A percentile compares a stretch with the other conserved stretches of the same genome.
These are phyloP conservation scores for Acanthochromis polyacanthus DNA, from an alignment of 2,113 vertebrate genomes.

Conservation along the genomic window DNA sequence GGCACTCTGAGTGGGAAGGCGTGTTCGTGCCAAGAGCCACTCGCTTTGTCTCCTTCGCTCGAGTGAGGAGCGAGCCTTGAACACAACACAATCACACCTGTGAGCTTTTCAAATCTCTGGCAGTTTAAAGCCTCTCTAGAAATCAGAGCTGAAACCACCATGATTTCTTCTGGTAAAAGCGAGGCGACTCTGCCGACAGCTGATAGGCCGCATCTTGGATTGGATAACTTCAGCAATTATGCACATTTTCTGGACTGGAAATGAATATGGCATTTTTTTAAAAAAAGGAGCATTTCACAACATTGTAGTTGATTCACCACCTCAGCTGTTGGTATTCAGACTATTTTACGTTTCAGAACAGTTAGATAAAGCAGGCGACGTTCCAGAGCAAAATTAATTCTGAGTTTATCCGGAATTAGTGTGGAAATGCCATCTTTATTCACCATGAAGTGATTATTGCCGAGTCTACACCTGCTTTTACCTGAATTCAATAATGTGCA, in stretches of 20 bases:
- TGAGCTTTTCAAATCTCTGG: slow-evolving; percentile 61
- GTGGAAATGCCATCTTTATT: too few relatives aligned
- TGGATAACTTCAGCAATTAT: slow-evolving; percentile 27
- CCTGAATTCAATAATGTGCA: too few relatives aligned
- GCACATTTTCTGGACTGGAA: slow-evolving; percentile 18
- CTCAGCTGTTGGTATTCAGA: too few relatives aligned
- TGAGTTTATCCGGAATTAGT: too few relatives aligned
- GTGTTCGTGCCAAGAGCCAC: slow-evolving; percentile 55
- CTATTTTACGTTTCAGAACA: too few relatives aligned
- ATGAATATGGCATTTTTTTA: background rate
- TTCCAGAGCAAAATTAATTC: too few relatives aligned
- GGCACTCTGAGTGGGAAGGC: slow-evolving; percentile 48
- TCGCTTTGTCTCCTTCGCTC: slow-evolving; percentile 58
- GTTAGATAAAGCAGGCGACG: too few relatives aligned
- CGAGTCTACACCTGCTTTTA: too few relatives aligned
- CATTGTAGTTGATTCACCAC: background rate
- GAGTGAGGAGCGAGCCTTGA: slow-evolving; percentile 52
- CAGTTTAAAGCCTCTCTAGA: slow-evolving; percentile 41
- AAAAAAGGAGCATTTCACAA: background rate
- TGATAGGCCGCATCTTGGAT: slow-evolving; percentile 53
- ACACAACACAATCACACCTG: slow-evolving; percentile 63
- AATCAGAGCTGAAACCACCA: slow-evolving; percentile 44
- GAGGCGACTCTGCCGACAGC: slow-evolving; percentile 39
- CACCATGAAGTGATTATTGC: too few relatives aligned
- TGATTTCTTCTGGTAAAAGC: slow-evolving; percentile 34